Percentiles rank a stretch among this genome's conserved stretches.
These are phyloP conservation scores for Cetonia aurata DNA, from an alignment of 2,888 invertebrate genomes.

Conservation along the genomic window DNA sequence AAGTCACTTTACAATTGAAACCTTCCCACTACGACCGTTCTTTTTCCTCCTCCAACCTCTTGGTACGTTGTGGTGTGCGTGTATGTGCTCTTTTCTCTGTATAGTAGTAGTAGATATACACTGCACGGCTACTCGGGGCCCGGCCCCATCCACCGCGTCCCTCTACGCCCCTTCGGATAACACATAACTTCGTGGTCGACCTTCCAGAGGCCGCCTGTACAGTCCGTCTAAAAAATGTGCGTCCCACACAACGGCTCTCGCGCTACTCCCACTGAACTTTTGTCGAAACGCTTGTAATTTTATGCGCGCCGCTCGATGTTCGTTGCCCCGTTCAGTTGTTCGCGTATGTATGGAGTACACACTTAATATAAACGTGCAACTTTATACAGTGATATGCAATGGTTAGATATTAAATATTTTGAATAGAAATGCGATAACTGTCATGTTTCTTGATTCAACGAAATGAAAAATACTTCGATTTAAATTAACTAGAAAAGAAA, in stretches of 20 bases:
- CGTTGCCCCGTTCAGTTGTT: no score
- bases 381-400: no score
- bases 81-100: slow-evolving; percentile 11
- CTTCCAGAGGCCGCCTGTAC: slow-evolving; percentile 64
- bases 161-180: slow-evolving; percentile 54
- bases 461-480: no score
- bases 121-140: slow-evolving; percentile 39
- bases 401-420: no score
- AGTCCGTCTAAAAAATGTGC: slow-evolving; percentile 58
- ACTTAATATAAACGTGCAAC: no score
- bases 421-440: no score
- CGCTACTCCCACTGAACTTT: slow-evolving; percentile 50
- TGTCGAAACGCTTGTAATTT: slow-evolving; percentile 50
- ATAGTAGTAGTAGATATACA: slow-evolving; percentile 21
- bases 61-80: slow-evolving; percentile 16
- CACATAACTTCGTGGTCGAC: slow-evolving; percentile 58
- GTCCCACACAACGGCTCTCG: slow-evolving; percentile 44
- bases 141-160: slow-evolving; percentile 41
- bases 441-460: no score
- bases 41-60: slow-evolving; percentile 22
- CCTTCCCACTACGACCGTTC: slow-evolving; percentile 38
- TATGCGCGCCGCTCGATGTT: slow-evolving; percentile 25
- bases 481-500: no score
- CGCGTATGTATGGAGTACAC: no score
- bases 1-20: slow-evolving; percentile 54